Evolutionary conservation across 2,113 vertebrate species (phyloP), one percentile per base, ranked within the genome.

Genomic region (Aix galericulata): DNA sequence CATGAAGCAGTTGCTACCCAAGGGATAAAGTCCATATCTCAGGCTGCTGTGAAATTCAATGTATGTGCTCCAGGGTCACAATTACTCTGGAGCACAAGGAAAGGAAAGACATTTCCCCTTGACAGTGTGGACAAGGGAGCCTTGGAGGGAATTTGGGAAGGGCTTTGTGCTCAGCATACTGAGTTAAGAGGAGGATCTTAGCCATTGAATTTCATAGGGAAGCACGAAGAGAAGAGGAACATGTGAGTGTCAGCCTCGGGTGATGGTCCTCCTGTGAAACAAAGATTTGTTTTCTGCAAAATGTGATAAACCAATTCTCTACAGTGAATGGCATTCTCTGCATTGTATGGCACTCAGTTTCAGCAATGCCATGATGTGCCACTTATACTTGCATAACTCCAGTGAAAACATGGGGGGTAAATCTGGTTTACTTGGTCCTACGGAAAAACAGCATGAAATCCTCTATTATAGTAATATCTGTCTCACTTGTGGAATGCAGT

Each of bases 1-100:
- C 71, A 88, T 25, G 67, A n/a, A 93, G 48, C 34, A 93, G 67
- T 10, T 32, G 0, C 66, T 89, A 40, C 53, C 40, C 58, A 48
- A 0, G 0, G 50, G 62, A 79, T 32, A 8, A 69, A 91, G 59
- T 53, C 0, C 0, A 29, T 63, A 11, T 58, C 48, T 86, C 36
- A 59, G 60, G 27, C 69, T 82, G 69, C 52, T 76, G 53, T 64
- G 71, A 73, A 76, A 68, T 34, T 6, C 13, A 22, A 11, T 32
- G 34, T 9, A 11, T 23, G 50, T 82, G 34, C 25, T 88, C 23
- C 53, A 79, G 48, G 75, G 53, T 21, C 29, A 66, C 27, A 32
- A 66, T 18, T 12, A 21, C 63, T 21, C 42, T 27, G 40, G 44
- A 69, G 27, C 29, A n/a, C 34, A 79, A 68, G 64, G 71, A 64